Conservation (phyloP, 1,140 invertebrate species). For the Diprion similis region DNA sequence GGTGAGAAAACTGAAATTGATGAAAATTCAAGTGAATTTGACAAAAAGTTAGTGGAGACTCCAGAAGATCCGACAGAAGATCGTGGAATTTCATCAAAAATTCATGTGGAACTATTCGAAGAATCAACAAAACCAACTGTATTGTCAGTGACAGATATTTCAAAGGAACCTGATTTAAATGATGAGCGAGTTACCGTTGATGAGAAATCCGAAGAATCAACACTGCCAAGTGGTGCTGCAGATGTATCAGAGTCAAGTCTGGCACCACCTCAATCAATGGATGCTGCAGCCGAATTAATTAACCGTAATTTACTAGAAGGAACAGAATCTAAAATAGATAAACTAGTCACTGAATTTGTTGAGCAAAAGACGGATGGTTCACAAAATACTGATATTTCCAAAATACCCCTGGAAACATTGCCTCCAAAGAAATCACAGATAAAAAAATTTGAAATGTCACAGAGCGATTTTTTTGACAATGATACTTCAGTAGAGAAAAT, state of each 20-base stretch:
- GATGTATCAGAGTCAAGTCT: background rate
- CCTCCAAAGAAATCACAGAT: conserved; percentile 57
- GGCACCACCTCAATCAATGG: background rate
- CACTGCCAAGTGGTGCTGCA: background rate
- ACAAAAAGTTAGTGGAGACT: background rate
- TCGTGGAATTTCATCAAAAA: background rate
- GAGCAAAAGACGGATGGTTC: background rate
- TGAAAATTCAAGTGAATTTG: background rate
- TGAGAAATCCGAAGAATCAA: background rate
- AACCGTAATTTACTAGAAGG: background rate
- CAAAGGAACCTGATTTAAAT: background rate
- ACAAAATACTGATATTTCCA: conserved; percentile 12
- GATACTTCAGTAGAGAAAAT: conserved; percentile 14
- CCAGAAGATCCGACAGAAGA: background rate
- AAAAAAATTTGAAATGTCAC: conserved; percentile 57
- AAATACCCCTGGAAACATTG: conserved; percentile 41
- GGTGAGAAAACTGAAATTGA: background rate
- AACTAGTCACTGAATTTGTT: background rate
- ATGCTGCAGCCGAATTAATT: conserved; percentile 6
- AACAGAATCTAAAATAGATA: conserved; percentile 10
- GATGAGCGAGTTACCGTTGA: background rate
- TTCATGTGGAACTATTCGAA: background rate
- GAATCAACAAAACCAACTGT: background rate
- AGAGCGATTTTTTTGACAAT: conserved; percentile 44
- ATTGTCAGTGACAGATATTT: background rate